Evolutionary conservation across 2,113 vertebrate species (phyloP), one percentile per base, ranked within the genome.

Genomic region (Euleptes europaea): DNA sequence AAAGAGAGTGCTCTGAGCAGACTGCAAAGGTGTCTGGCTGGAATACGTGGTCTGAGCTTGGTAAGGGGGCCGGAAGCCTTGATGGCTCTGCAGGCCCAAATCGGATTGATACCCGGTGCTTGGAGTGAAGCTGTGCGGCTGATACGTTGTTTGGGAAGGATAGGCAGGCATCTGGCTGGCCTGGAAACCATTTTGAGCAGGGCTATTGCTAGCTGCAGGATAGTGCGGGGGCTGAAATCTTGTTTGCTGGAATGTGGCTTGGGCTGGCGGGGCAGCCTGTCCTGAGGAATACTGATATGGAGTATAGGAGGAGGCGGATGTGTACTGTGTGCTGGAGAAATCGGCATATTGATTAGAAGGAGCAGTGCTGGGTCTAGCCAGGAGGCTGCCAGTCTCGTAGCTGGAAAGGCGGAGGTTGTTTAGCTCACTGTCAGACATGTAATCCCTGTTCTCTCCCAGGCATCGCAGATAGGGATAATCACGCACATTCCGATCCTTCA

Each of bases 391-490:
- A 0, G 94, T 77, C 13, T 98, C 98, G 3, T 97, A 99, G 49
- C 95, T 91, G 0, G 96, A 96, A 14, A 99, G 96, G 75, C 97
- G 96, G 75, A 99, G 95, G 87, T 98, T 98, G 95, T 98, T 98
- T 78, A 99, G 97, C 90, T 99, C 98, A 8, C 98, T 99, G 92
- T 99, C 98, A 0, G 98, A 99, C 97, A 99, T 98, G 91, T 99
- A 99, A 94, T 99, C 98, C 0, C 97, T 97, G 88, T 97, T 97
- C 85, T 99, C 98, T 5, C 98, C 97, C 4, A 99, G 96, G 80
- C 97, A 97, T 35, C 97, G 96, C 85, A 98, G 77, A 83, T 98
- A 99, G 7, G 97, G 97, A 81, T 98, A 94, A 88, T 99, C 98
- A 84, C 97, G 97, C 60, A 92, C 85, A 23, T 97, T 97, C 23